phyloP scores from a whole-genome alignment of 2,888 invertebrate species.

The Tetheella fluctuosa region DNA sequence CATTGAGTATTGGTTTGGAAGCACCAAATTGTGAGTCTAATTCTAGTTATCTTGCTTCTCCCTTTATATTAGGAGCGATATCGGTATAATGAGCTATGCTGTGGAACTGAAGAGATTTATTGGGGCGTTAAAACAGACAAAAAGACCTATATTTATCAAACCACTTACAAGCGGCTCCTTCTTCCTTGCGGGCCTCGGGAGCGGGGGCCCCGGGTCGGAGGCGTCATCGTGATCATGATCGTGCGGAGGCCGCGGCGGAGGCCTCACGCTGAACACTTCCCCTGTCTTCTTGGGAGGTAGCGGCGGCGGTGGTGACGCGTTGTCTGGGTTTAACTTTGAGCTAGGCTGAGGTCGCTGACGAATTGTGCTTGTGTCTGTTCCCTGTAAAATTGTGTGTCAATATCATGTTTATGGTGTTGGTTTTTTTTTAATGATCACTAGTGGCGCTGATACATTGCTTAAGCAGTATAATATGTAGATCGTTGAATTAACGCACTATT shows the following conservation, averaged over 20 bases:
- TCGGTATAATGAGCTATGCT: no score
- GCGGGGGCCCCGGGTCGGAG: constrained; percentile 60
- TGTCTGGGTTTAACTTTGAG: constrained; percentile 54
- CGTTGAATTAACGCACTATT: no score
- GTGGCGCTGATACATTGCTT: no score
- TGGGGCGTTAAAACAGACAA: no score
- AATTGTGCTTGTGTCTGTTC: constrained; percentile 60
- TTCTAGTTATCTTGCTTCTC: no score
- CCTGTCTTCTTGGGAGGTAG: constrained; percentile 82
- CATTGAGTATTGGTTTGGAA: no score
- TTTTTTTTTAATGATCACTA: no score
- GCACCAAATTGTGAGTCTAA: no score
- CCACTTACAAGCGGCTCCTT: constrained; percentile 63
- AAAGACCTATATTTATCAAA: neutral
- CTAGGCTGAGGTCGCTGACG: constrained; percentile 61
- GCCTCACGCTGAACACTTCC: constrained; percentile 37
- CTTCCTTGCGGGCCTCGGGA: constrained; percentile 69
- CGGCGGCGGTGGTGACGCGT: constrained; percentile 87
- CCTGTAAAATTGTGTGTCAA: constrained; percentile 36
- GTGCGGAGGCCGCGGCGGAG: constrained; percentile 88
- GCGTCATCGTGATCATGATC: constrained; percentile 68
- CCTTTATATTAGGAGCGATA: no score
- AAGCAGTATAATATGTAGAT: no score
- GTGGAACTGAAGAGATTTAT: no score
- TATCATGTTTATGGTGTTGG: neutral